Evolutionary conservation across 2,888 invertebrate species (phyloP).

Genomic region (Hermaeophaga mercurialis): DNA sequence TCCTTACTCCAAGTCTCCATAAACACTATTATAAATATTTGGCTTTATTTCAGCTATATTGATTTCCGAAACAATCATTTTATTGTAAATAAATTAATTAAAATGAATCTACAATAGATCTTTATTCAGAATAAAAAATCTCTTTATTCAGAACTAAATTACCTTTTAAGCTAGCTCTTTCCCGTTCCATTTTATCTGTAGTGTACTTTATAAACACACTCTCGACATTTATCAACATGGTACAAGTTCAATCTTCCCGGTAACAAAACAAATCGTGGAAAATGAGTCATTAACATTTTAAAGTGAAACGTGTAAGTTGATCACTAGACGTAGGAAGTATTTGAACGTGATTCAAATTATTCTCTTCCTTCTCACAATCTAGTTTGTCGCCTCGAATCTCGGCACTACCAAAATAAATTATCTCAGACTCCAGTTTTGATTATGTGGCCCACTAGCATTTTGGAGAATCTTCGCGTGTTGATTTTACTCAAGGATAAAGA

Average conservation of each 20-base stretch:
- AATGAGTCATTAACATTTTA: conserved; percentile 43
- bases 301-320: conserved; percentile 41
- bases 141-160: too few relatives aligned
- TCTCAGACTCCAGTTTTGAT: not conserved
- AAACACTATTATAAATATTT: too few relatives aligned
- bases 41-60: too few relatives aligned
- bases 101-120: too few relatives aligned
- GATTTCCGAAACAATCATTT: too few relatives aligned
- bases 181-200: conserved; percentile 1
- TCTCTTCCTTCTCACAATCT: conserved; percentile 16
- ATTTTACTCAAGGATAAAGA: too few relatives aligned
- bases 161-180: too few relatives aligned
- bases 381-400: not conserved
- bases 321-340: conserved; percentile 40
- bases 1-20: too few relatives aligned
- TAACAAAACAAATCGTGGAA: conserved; percentile 31
- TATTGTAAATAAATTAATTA: too few relatives aligned
- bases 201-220: not conserved
- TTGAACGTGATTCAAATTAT: conserved; percentile 29
- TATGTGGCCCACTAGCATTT: too few relatives aligned
- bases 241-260: conserved; percentile 10
- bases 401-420: not conserved
- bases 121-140: too few relatives aligned
- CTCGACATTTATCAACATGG: conserved; percentile 2
- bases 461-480: too few relatives aligned